Evolutionary conservation across 2,888 invertebrate genomes (phyloP).

Genomic region (Scotopteryx bipunctaria): DNA sequence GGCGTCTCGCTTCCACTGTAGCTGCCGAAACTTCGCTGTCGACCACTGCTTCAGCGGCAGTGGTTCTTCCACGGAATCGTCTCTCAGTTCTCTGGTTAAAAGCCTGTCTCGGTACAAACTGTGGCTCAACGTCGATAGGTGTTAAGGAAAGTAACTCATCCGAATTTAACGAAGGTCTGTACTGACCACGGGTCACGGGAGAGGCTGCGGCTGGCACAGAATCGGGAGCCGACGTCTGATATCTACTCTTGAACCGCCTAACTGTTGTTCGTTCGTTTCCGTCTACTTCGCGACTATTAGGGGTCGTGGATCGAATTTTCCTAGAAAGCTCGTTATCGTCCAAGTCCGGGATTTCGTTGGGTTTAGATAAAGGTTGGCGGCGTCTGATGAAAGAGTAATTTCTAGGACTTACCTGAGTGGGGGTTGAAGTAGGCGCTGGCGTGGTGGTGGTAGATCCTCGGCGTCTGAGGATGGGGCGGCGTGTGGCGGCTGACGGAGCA

Average conservation of each 20-base stretch:
- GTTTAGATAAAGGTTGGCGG: conserved; percentile 64
- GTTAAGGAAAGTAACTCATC: conserved; percentile 82
- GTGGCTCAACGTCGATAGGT: conserved; percentile 70
- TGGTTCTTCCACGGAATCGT: conserved; percentile 50
- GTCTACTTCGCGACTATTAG: conserved; percentile 71
- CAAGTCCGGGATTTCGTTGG: conserved; percentile 67
- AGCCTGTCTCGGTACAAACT: conserved; percentile 54
- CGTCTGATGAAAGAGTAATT: conserved; percentile 76
- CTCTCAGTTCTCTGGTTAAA: conserved; percentile 45
- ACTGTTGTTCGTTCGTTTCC: conserved; percentile 41
- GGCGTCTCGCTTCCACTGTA: conserved; percentile 64
- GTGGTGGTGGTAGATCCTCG: conserved; percentile 57
- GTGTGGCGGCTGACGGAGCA: conserved; percentile 43
- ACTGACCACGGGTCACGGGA: conserved; percentile 62
- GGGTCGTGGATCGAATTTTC: conserved; percentile 77
- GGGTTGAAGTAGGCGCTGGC: conserved; percentile 50
- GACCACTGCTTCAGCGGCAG: conserved; percentile 50
- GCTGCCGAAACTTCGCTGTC: conserved; percentile 74
- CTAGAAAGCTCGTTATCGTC: conserved; percentile 58
- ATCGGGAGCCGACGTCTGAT: conserved; percentile 55
- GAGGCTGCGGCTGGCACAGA: conserved; percentile 69
- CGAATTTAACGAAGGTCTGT: conserved; percentile 58
- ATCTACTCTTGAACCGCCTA: conserved; percentile 58
- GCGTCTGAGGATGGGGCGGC: conserved; percentile 55
- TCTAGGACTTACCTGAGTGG: conserved; percentile 83